Base-by-base conservation (phyloP, 2,888 invertebrate species). In the Hanleya hanleyi region DNA sequence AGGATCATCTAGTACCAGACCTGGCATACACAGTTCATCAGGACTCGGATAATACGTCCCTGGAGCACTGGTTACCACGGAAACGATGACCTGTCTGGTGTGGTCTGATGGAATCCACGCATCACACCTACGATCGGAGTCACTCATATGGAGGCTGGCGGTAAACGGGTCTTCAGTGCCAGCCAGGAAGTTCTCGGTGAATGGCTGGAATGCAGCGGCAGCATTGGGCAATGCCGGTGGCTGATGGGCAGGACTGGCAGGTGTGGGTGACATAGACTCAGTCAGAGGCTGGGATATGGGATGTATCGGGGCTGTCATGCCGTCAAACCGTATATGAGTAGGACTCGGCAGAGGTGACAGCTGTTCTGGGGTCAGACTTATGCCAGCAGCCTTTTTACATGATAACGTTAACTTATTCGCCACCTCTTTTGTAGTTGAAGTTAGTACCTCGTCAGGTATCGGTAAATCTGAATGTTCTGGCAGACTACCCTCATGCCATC, bases 11-110 rank as follows among this genome's bases (percentile, higher is more conserved):
- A 95, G 91, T 22, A 95, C 92, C 64, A 97, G 92, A 4, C 96
- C 96, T 7, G 97, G 97, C 94, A 95, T 95, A 0, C 97, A 96
- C 0, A 97, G 92, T 9, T 94, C 92, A 76, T 95, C 95, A 81
- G 93, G 92, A 67, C 95, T 94, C 0, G 95, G 94, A 81, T 93
- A 93, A 86, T 93, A 95, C 0, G 94, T 93, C 0, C 95, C 95
- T 57, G 94, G 93, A 0, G 94, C 92, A 61, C 94, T 94, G 0
- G 95, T 94, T 7, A 93, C 92, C 80, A 93, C 91, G 22, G 92
- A 89, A 37, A 84, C 82, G 68, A 88, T 91, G 15, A 85, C 93
- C 84, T 94, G 94, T 77, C 94, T 92, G 0, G 96, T 95, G 82
- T 93, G 93, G 78, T 95, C 95, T 73, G 93, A 94, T 1, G 96